These are phyloP conservation scores for Strigamia maritima DNA, from an alignment of 2,888 invertebrate genomes.

Conservation along the genomic window DNA sequence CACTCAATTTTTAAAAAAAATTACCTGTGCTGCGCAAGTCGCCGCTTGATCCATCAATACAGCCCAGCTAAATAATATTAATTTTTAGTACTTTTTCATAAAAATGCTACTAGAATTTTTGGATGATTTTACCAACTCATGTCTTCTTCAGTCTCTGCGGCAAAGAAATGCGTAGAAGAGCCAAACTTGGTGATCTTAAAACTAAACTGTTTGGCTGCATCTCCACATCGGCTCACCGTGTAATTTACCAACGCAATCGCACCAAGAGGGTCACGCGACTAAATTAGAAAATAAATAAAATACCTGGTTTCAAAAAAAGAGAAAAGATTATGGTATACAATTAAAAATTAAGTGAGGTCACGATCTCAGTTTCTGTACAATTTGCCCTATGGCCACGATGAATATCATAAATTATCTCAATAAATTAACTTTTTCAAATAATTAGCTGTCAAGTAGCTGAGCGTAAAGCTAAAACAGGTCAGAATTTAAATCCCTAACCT, in stretches of 20 bases:
- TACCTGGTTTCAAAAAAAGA: not conserved
- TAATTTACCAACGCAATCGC: slow-evolving; percentile 83
- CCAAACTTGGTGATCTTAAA: slow-evolving; percentile 53
- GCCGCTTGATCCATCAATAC: slow-evolving; percentile 74
- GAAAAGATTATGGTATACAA: not conserved
- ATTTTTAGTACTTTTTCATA: not conserved
- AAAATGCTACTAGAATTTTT: too few species aligned
- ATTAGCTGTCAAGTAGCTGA: too few species aligned
- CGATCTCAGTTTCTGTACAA: not conserved
- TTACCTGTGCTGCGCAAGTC: slow-evolving; percentile 67
- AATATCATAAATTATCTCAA: not conserved
- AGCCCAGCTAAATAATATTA: slow-evolving; percentile 59
- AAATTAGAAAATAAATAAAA: not conserved
- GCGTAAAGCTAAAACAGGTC: not conserved
- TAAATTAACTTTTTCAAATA: not conserved
- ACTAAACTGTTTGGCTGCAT: slow-evolving; percentile 50
- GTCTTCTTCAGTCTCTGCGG: slow-evolving; percentile 59
- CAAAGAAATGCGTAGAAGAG: slow-evolving; percentile 63
- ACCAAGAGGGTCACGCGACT: slow-evolving; percentile 69
- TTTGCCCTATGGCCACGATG: not conserved
- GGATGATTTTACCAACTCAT: slow-evolving; percentile 40
- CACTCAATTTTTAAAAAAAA: slow-evolving; percentile 39
- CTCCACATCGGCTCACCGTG: slow-evolving; percentile 64
- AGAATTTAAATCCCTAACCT: slow-evolving; percentile 61
- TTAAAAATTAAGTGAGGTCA: not conserved